Base-by-base conservation (phyloP, 2,797 vertebrate genomes). In the Vipera ursinii region DNA sequence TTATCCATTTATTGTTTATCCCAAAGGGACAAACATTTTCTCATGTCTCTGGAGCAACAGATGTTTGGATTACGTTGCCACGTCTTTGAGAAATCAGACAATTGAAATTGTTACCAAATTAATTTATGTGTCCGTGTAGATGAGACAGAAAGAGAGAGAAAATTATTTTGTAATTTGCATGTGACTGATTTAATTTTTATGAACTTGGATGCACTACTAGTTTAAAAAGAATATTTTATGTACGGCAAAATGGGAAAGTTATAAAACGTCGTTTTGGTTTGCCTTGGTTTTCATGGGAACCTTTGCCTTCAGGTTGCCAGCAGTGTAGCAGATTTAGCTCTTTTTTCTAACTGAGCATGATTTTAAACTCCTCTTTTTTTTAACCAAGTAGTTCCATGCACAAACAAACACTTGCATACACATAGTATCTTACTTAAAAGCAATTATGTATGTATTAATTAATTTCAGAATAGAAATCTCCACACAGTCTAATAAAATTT, bases 331-430 rank as follows among this genome's bases (percentile, higher is more conserved):
- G 86, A 90, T 20, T 93, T 92, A 92, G 89, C 24, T 24, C 89
- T 91, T 95, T 96, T 93, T 96, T 89, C 93, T 89, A 59, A 91
- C 94, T 97, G 96, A 95, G 93, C 95, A 93, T 96, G 69, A n/a
- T 93, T 59, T 59, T 59, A 59, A 59, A 59, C 17, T 59, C 20
- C 6, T 59, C 2, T 59, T 22, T 59, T 59, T 61, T 91, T 0
- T 38, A 92, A 93, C 89, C 95, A 96, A 97, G 95, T 92, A 96
- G 94, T 48, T 95, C 95, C 20, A 20, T 59, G 48, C 2, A 3
- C 73, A 78, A 24, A 44, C 73, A 78, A 7, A 44, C 1, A 22
- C 73, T 17, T 3, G 10, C 48, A 92, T 92, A 96, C 38, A 95
- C 90, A 95, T 55, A 28, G 53, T 17, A 89, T 93, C 32, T 10